Evolutionary conservation across 2,113 vertebrate species (phyloP), one percentile per base, ranked within the genome.

Genomic region (Datnioides undecimradiatus): DNA sequence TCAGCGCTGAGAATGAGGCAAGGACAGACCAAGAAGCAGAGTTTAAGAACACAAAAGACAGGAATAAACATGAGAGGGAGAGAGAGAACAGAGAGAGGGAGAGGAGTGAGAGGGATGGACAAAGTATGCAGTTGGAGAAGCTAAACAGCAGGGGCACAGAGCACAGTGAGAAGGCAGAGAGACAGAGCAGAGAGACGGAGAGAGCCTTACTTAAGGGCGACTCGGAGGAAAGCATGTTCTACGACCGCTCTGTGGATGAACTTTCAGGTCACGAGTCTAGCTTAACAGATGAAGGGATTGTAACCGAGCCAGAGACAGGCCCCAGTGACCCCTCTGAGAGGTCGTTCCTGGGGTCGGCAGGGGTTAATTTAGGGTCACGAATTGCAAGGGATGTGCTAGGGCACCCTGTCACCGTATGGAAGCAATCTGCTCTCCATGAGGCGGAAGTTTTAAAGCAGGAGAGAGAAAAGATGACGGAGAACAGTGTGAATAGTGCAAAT

Each of bases 201-300:
- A 78, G 73, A 87, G 79, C 71, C 34, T 91, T 94, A 72, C 89
- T 80, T 75, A 94, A 93, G 45, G 79, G 33, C 0, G 92, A 93
- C 52, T 93, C 64, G 0, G 94, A 96, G 71, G 95, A 96, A 90
- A 92, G 87, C 40, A 67, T 96, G 5, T 57, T 83, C 41, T 90
- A 70, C 16, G 92, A 95, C 60, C 95, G 95, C 75, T 97, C 95
- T 0, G 38, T 95, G 82, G 97, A 98, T 85, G 98, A 99, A 68
- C 94, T 98, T 73, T 98, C 96, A 0, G 97, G 97, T 36, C 97
- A 96, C 0, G 97, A 99, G 91, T 99, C 96, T 0, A 97, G 95
- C 34, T 93, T 99, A 93, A 97, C 95, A 0, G 98, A 99, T 17
- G 98, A 99, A 92, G 98, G 98, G 78, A 99, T 99, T 41, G 98